A percentile compares a stretch with the other conserved stretches of the same genome.
Evolutionary conservation across 2,797 vertebrate species (phyloP).

Genomic region (Gymnothorax javanicus): DNA sequence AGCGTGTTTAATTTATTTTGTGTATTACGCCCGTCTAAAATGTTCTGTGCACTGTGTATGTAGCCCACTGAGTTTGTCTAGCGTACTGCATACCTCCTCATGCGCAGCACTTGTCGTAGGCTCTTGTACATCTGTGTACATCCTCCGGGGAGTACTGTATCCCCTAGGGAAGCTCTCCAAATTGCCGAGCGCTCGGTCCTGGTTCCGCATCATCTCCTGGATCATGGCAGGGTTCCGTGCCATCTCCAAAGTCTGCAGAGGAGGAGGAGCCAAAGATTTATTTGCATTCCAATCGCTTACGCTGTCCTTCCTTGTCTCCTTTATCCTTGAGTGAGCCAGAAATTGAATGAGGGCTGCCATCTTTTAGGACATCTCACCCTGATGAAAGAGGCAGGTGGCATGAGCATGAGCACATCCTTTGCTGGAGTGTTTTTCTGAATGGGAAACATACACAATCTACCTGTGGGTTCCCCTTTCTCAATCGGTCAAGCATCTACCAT

Average conservation of each 20-base stretch:
- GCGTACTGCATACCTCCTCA: slow-evolving; percentile 81
- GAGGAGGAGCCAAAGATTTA: neutral
- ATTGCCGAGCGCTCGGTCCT: slow-evolving; percentile 96
- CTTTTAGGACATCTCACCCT: no score
- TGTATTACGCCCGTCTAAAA: neutral
- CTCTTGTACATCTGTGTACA: slow-evolving; percentile 99
- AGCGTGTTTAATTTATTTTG: neutral
- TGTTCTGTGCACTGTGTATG: neutral
- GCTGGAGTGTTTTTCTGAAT: no score
- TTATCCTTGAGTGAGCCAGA: no score
- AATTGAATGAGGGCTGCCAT: no score
- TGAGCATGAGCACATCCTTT: no score
- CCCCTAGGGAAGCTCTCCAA: slow-evolving; percentile 97
- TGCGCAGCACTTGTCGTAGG: slow-evolving; percentile 97
- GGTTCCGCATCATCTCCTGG: slow-evolving; percentile 99
- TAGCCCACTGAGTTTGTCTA: neutral
- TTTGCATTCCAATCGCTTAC: no score
- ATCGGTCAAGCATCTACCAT: no score
- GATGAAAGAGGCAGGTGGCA: no score
- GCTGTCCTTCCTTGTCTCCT: no score
- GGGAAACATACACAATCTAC: no score
- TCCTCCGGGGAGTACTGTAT: slow-evolving; percentile 94
- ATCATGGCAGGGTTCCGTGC: slow-evolving; percentile 98
- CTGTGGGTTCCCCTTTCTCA: no score
- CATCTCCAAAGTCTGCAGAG: slow-evolving; percentile 90